phyloP scores from a whole-genome alignment of 1,140 invertebrate species.

The Listronotus bonariensis region DNA sequence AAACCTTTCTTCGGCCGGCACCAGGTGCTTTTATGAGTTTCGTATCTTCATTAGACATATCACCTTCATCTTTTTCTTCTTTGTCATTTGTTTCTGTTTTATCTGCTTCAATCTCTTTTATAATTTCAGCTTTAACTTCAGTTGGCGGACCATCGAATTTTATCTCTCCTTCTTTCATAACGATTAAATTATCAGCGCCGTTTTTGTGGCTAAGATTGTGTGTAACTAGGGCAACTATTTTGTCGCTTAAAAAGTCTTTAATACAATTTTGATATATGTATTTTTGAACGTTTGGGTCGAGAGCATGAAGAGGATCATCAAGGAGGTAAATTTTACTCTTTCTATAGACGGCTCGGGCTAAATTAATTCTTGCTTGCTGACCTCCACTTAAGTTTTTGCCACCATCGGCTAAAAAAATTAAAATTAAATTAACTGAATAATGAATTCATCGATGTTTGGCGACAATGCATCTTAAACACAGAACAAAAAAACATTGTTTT shows the following conservation, averaged over 20 bases:
- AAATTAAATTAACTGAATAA: background rate
- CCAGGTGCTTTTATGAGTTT: slow-evolving; percentile 18
- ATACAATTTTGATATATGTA: slow-evolving; percentile 79
- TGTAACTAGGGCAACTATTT: slow-evolving; percentile 76
- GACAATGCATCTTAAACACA: too few species aligned
- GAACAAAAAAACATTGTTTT: too few species aligned
- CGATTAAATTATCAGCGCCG: slow-evolving; percentile 36
- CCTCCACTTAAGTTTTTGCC: slow-evolving; percentile 81
- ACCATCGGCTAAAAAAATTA: slow-evolving; percentile 69
- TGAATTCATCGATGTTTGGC: too few species aligned
- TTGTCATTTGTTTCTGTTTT: slow-evolving; percentile 11
- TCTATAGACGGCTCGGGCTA: slow-evolving; percentile 82
- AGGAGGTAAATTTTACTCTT: slow-evolving; percentile 79
- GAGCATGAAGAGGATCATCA: slow-evolving; percentile 82
- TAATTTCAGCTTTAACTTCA: slow-evolving; percentile 26
- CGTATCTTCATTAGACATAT: slow-evolving; percentile 20
- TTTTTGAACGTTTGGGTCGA: slow-evolving; percentile 80
- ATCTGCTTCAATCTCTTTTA: slow-evolving; percentile 30
- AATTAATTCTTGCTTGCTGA: slow-evolving; percentile 87
- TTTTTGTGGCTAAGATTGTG: slow-evolving; percentile 63
- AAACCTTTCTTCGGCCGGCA: slow-evolving; percentile 26
- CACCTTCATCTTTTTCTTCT: slow-evolving; percentile 17
- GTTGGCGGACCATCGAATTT: slow-evolving; percentile 32
- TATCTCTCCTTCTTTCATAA: slow-evolving; percentile 35
- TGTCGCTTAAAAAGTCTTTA: slow-evolving; percentile 68